A percentile compares a stretch with the other conserved stretches of the same genome.
These are phyloP conservation scores for Ostrea edulis DNA, from an alignment of 1,140 invertebrate species.

Conservation along the genomic window DNA sequence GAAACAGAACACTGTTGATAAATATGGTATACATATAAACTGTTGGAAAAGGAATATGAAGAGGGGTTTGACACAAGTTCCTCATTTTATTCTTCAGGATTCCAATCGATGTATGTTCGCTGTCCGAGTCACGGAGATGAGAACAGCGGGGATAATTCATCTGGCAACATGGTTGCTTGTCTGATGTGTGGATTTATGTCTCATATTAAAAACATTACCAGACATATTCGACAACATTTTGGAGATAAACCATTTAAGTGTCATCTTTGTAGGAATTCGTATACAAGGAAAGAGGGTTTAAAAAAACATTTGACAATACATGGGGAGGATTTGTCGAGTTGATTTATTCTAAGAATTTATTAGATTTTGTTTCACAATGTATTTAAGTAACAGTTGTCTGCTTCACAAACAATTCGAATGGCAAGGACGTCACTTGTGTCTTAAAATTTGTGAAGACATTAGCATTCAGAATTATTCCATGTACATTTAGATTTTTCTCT, in stretches of 20 bases:
- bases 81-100: conserved; percentile 33
- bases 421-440: too few species aligned
- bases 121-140: conserved; percentile 9
- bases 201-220: conserved; percentile 25
- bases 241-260: conserved; percentile 29
- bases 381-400: too few species aligned
- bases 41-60: too few species aligned
- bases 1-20: too few species aligned
- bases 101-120: conserved; percentile 29
- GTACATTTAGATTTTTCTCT: too few species aligned
- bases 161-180: conserved; percentile 26
- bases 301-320: not conserved
- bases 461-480: too few species aligned
- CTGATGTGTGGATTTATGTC: conserved; percentile 30
- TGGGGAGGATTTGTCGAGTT: not conserved
- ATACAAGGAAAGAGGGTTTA: not conserved
- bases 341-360: not conserved
- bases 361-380: not conserved
- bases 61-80: not conserved
- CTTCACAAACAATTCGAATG: too few species aligned
- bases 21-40: too few species aligned
- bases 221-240: conserved; percentile 30
- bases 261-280: conserved; percentile 3
- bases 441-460: too few species aligned
- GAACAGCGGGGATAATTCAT: not conserved